Conservation (phyloP, 2,113 vertebrate species). For the Gallinago undulata region DNA sequence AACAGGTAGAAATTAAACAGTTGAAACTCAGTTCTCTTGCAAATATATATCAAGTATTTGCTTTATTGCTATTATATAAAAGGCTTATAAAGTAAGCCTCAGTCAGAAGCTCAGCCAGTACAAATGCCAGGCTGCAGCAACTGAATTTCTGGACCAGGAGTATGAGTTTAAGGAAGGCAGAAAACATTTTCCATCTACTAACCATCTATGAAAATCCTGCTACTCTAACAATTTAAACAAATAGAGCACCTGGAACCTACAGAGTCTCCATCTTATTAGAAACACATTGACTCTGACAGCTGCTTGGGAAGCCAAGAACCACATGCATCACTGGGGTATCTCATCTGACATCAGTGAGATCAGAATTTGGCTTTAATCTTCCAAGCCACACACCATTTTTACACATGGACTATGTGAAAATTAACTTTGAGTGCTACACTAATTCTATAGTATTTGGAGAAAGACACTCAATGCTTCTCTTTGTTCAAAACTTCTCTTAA, state of each 20-base stretch:
- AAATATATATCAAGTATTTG: not conserved
- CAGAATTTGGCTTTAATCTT: conserved; percentile 46
- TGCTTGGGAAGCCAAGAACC: conserved; percentile 49
- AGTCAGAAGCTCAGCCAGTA: not conserved
- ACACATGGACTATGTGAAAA: conserved; percentile 7
- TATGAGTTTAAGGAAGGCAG: not conserved
- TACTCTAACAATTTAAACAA: not conserved
- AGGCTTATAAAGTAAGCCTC: not conserved
- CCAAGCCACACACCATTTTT: not conserved
- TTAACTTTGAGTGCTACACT: not conserved
- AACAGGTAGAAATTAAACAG: not conserved
- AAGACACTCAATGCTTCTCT: not conserved
- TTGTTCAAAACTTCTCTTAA: not conserved
- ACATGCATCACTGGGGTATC: conserved; percentile 36
- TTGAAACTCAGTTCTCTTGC: not conserved
- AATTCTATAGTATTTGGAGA: not conserved
- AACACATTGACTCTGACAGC: not conserved
- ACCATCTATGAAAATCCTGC: not conserved
- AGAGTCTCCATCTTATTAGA: conserved; percentile 16
- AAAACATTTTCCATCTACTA: conserved; percentile 26
- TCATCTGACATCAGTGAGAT: conserved; percentile 47
- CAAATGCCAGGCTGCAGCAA: not conserved
- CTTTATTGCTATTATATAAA: not conserved
- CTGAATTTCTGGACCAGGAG: not conserved
- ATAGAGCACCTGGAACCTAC: conserved; percentile 31